Percentiles rank a stretch among this genome's conserved stretches.
Conservation (phyloP, 1,140 invertebrate species). For the Marisa cornuarietis region DNA sequence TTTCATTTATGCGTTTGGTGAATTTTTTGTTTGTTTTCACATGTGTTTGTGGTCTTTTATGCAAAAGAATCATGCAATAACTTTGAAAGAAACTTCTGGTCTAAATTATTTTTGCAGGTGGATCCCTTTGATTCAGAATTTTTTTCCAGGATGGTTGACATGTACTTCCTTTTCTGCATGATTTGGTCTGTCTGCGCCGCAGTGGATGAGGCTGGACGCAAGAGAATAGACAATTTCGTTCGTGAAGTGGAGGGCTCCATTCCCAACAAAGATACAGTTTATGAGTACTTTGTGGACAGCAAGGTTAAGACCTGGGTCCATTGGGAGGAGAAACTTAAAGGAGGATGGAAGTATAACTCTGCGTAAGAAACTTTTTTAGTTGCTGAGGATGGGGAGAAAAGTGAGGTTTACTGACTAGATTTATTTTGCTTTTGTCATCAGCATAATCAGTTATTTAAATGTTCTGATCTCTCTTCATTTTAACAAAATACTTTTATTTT, state of each 20-base stretch:
- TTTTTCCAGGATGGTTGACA: conserved; percentile 72
- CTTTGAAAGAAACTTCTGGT: too few species aligned
- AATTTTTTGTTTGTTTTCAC: too few species aligned
- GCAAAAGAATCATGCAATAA: too few species aligned
- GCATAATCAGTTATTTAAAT: neutral
- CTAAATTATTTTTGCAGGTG: conserved; percentile 41
- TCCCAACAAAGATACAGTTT: conserved; percentile 84
- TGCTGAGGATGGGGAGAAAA: neutral
- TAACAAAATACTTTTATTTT: too few species aligned
- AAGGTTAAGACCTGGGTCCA: conserved; percentile 74
- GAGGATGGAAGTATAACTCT: conserved; percentile 76
- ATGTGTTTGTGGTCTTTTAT: too few species aligned
- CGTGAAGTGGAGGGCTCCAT: conserved; percentile 84
- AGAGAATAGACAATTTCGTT: conserved; percentile 81
- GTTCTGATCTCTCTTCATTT: too few species aligned
- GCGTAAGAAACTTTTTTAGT: conserved; percentile 66
- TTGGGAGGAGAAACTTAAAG: conserved; percentile 81
- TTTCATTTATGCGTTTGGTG: too few species aligned
- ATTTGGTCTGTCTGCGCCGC: conserved; percentile 85
- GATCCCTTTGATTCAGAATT: conserved; percentile 60
- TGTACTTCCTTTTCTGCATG: conserved; percentile 81
- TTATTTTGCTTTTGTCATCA: neutral
- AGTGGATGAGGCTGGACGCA: conserved; percentile 82
- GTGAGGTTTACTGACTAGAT: neutral
- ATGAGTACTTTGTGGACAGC: conserved; percentile 87